Percentiles rank a stretch among this genome's conserved stretches.
phyloP scores from a whole-genome alignment of 1,140 invertebrate genomes.

The Cotesia vestalis region DNA sequence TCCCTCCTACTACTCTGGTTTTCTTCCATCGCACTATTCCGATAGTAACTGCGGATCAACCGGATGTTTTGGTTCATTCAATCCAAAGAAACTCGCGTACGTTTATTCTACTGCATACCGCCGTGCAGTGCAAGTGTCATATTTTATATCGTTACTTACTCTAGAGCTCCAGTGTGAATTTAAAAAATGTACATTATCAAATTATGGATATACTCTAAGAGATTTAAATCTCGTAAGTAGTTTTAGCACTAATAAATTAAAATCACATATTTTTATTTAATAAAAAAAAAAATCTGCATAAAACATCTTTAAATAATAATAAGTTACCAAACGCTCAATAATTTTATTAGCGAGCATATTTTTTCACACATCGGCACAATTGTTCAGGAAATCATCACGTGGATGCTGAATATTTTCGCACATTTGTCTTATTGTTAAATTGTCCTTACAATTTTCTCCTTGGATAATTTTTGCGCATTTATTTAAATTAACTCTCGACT shows the following conservation, averaged over 20 bases:
- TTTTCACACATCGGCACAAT: constrained; percentile 31
- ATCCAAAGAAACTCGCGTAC: constrained; percentile 3
- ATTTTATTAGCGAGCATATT: constrained; percentile 27
- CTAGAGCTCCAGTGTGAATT: neutral
- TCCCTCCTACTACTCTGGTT: neutral
- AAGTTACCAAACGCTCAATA: neutral
- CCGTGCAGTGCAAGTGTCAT: neutral
- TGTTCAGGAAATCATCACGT: constrained; percentile 8
- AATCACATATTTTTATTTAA: too few relatives aligned
- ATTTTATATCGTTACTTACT: neutral
- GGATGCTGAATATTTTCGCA: constrained; percentile 30
- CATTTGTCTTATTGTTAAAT: constrained; percentile 24
- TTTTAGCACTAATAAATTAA: neutral
- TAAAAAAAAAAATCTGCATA: too few relatives aligned
- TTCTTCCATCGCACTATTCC: constrained; percentile 24
- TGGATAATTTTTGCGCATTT: constrained; percentile 25
- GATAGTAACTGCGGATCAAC: constrained; percentile 1
- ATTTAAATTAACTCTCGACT: neutral
- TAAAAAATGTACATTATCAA: neutral
- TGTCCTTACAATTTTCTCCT: constrained; percentile 22
- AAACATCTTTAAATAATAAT: neutral
- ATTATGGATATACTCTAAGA: neutral
- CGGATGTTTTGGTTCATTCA: constrained; percentile 11
- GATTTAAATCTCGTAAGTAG: too few relatives aligned
- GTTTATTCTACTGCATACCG: constrained; percentile 6